phyloP scores from a whole-genome alignment of 2,113 vertebrate genomes.

The Accipiter cooperii region DNA sequence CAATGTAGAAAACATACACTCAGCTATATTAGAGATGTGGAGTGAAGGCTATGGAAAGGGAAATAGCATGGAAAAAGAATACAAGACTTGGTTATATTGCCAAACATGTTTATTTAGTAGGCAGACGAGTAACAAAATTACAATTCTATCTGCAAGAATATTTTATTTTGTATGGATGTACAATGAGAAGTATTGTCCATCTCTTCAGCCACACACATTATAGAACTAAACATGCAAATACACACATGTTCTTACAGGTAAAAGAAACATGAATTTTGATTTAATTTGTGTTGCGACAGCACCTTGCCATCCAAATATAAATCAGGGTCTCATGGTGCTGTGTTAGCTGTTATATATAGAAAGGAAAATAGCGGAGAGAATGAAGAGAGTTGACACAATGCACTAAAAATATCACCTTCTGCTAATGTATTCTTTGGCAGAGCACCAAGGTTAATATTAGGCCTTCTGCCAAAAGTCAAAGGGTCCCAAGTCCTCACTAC shows the following conservation, averaged over 20 bases:
- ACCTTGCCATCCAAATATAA: not conserved
- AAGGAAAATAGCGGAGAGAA: not conserved
- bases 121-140: not conserved
- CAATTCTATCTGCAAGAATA: not conserved
- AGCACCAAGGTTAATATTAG: not conserved
- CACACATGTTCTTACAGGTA: not conserved
- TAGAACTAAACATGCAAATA: not conserved
- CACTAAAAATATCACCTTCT: slow-evolving; percentile 5
- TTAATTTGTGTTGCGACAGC: not conserved
- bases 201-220: not conserved
- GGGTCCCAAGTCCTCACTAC: not conserved
- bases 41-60: not conserved
- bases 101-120: not conserved
- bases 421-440: slow-evolving; percentile 8
- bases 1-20: not conserved
- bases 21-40: not conserved
- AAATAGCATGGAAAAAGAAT: not conserved
- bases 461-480: not conserved
- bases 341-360: not conserved
- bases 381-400: not conserved
- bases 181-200: not conserved
- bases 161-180: not conserved
- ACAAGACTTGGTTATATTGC: not conserved
- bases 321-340: not conserved
- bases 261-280: not conserved